Base-by-base conservation (phyloP, 2,113 vertebrate species). In the Columba livia region DNA sequence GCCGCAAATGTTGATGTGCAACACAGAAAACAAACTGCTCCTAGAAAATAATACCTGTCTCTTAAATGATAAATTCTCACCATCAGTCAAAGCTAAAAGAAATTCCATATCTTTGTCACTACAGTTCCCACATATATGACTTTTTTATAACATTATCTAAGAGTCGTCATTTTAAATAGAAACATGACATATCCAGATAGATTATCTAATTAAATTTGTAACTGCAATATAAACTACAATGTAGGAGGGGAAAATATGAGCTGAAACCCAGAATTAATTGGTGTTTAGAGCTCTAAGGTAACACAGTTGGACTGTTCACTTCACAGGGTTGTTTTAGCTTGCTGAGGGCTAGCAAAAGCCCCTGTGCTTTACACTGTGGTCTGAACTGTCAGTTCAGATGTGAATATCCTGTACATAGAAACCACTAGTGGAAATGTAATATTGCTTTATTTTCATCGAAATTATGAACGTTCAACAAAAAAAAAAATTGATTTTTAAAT, bases 1-100 rank as follows among this genome's bases (percentile, higher is more conserved):
- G 65, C 21, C 11, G 5, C 85, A 90, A 93, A 88, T 60, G 70
- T 67, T 78, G 79, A 93, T 78, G 73, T 92, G 44, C 42, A 94
- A 67, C 56, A 81, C 40, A 47, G 58, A 79, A 92, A 94, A 85
- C 32, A 90, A 92, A 86, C 64, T 81, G 48, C 84, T 87, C 48
- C 82, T 88, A 74, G 57, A 84, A 94, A 95, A 94, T 78, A 57
- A 65, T 94, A 88, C 85, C 85, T 94, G 85, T 83, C 65, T 81
- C 65, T 78, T 86, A 90, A 94, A 88, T 95, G 53, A 97, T 64
- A 82, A 90, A 95, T 93, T 91, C 90, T 93, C 57, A 88, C 67
- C 85, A 94, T 94, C 90, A 86, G 34, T 96, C 95, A 93, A 89
- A 79, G 25, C 38, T 86, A 88, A 88, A 88, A 93, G 47, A 90